Evolutionary conservation across 2,113 vertebrate genomes (phyloP).

Genomic region (Setophaga coronata): DNA sequence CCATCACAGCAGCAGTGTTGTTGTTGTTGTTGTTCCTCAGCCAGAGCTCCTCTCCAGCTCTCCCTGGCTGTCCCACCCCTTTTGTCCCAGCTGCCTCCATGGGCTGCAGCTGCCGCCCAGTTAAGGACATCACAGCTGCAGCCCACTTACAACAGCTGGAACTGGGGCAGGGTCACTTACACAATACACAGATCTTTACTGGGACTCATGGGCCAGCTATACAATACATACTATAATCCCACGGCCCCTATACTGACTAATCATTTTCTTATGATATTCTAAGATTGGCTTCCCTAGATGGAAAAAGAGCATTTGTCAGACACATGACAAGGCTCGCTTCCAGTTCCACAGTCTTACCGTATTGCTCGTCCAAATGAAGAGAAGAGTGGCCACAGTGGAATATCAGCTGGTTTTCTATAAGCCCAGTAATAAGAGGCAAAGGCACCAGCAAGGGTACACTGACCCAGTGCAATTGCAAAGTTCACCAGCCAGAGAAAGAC

Average conservation of each 20-base stretch:
- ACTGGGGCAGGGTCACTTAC: too few relatives aligned
- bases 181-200: too few relatives aligned
- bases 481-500: conserved; percentile 95
- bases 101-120: too few relatives aligned
- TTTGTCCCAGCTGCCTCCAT: too few relatives aligned
- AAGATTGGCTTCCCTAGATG: background rate
- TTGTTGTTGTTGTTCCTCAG: too few relatives aligned
- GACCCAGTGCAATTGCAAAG: conserved; percentile 90
- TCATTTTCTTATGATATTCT: background rate
- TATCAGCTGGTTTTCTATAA: conserved; percentile 87
- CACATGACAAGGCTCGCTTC: background rate
- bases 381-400: conserved; percentile 87
- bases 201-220: too few relatives aligned
- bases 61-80: too few relatives aligned
- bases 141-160: too few relatives aligned
- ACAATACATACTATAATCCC: too few relatives aligned
- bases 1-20: too few relatives aligned
- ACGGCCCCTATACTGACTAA: background rate
- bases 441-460: conserved; percentile 93
- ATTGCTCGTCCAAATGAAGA: conserved; percentile 89
- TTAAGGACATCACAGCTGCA: too few relatives aligned
- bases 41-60: too few relatives aligned
- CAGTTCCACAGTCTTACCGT: conserved; percentile 72
- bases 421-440: conserved; percentile 98
- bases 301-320: background rate